A percentile compares a stretch with the other conserved stretches of the same genome.
Conservation (phyloP, 2,113 vertebrate species). For the Poecilia latipinna region DNA sequence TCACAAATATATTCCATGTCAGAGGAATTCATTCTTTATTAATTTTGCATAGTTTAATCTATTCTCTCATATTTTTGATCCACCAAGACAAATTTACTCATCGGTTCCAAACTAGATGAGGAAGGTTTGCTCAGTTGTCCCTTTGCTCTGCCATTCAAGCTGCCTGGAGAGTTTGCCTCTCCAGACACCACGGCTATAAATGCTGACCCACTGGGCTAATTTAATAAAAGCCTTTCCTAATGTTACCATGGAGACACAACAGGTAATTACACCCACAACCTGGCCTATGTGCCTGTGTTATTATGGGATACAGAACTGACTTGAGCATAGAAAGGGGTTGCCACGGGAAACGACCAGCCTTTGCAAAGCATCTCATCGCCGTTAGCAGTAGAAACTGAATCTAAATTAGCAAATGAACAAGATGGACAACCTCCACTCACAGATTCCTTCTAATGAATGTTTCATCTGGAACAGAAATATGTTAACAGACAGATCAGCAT, state of each 20-base stretch:
- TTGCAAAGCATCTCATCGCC: conserved; percentile 41
- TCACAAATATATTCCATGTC: not conserved
- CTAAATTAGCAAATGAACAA: conserved; percentile 34
- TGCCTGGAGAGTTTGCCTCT: conserved; percentile 46
- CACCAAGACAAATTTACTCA: conserved; percentile 3
- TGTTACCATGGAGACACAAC: conserved; percentile 66
- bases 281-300: conserved; percentile 45
- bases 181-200: conserved; percentile 56
- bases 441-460: not conserved
- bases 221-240: conserved; percentile 70
- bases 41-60: not conserved
- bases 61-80: not conserved
- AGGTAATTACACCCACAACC: conserved; percentile 70
- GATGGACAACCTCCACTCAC: conserved; percentile 27
- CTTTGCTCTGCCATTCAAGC: conserved; percentile 39
- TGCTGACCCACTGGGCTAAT: conserved; percentile 74
- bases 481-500: not conserved
- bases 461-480: not conserved
- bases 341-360: conserved; percentile 55
- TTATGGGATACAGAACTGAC: conserved; percentile 63
- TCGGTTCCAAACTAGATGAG: conserved; percentile 19
- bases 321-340: conserved; percentile 52
- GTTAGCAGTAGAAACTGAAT: conserved; percentile 24
- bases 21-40: not conserved
- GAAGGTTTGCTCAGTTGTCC: conserved; percentile 25